phyloP scores from a whole-genome alignment of 1,140 invertebrate species.

The Mamestra configurata region DNA sequence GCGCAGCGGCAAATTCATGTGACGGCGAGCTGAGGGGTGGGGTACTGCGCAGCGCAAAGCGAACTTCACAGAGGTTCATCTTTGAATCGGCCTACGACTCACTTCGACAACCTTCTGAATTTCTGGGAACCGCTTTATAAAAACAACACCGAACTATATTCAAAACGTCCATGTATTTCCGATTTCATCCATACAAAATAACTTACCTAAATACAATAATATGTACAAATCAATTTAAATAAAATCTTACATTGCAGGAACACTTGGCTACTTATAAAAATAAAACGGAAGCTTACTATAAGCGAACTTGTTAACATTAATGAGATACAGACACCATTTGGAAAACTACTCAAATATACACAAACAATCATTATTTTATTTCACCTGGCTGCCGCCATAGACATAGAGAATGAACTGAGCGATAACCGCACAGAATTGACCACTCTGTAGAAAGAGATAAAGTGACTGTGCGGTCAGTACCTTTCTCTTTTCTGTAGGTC shows the following conservation, averaged over 20 bases:
- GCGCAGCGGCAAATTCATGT: no score
- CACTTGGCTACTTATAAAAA: constrained; percentile 1
- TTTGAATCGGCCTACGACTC: background rate
- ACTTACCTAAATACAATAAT: constrained; percentile 30
- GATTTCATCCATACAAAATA: constrained; percentile 44
- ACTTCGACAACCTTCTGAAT: background rate
- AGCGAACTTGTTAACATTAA: background rate
- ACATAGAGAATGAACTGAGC: no score
- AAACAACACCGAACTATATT: background rate
- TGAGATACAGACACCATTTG: background rate
- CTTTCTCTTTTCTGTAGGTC: no score
- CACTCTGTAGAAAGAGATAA: no score
- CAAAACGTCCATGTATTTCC: constrained; percentile 35
- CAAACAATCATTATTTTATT: background rate
- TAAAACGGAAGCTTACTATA: background rate
- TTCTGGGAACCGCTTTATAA: background rate
- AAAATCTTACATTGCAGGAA: constrained; percentile 19
- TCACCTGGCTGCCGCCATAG: no score
- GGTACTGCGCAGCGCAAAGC: no score
- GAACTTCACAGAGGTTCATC: no score
- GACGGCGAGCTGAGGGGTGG: no score
- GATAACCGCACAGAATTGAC: no score
- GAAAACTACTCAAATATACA: background rate
- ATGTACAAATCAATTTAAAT: constrained; percentile 38
- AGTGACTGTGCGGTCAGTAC: no score